A percentile compares a stretch with the other conserved stretches of the same genome.
Evolutionary conservation across 2,888 invertebrate genomes (phyloP).

Genomic region (Chaitophorus viminalis): DNA sequence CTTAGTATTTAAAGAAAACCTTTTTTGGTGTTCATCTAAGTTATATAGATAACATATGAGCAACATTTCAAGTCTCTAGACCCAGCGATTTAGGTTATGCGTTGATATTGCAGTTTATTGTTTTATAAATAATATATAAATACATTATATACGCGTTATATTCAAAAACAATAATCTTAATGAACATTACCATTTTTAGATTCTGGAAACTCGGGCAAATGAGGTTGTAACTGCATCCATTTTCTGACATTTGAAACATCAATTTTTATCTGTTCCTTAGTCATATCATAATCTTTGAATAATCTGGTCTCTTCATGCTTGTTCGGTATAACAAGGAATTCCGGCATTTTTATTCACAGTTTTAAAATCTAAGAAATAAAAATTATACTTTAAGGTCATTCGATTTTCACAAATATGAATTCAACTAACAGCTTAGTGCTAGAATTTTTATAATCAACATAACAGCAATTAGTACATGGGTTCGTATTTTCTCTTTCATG

Average conservation of each 20-base stretch:
- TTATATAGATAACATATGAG: no score
- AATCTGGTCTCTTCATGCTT: slow-evolving; percentile 43
- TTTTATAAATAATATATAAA: background rate
- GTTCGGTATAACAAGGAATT: slow-evolving; percentile 34
- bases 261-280: slow-evolving; percentile 63
- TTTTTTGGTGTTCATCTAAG: no score
- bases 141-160: no score
- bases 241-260: slow-evolving; percentile 64
- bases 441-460: no score
- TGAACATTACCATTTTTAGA: slow-evolving; percentile 56
- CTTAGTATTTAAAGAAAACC: no score
- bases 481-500: no score
- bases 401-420: no score
- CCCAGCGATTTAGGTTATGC: no score
- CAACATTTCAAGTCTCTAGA: no score
- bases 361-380: background rate
- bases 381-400: background rate
- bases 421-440: no score
- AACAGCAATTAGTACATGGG: no score
- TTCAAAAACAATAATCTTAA: background rate
- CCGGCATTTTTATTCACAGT: slow-evolving; percentile 41
- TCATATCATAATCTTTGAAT: slow-evolving; percentile 64
- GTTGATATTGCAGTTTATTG: background rate
- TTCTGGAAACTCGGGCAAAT: slow-evolving; percentile 64
- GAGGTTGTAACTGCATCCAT: slow-evolving; percentile 65